Percentiles rank a stretch among this genome's conserved stretches.
Evolutionary conservation across 1,140 invertebrate species (phyloP).

Genomic region (Leucophenga varia): DNA sequence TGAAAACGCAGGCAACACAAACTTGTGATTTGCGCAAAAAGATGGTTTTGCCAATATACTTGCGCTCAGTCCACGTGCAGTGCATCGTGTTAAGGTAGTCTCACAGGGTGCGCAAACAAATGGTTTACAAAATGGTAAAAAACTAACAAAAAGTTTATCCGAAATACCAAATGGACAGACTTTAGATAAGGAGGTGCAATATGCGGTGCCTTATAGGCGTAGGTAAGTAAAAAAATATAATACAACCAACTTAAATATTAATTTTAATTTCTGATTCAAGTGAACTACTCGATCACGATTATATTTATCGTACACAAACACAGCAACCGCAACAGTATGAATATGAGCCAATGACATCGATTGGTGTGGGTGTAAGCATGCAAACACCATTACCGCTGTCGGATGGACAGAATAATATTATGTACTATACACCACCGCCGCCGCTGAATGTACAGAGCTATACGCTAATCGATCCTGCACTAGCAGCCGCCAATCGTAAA

Average conservation of each 20-base stretch:
- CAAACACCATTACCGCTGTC: slow-evolving; percentile 32
- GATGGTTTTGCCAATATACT: slow-evolving; percentile 70
- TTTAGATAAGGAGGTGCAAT: slow-evolving; percentile 15
- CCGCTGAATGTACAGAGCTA: slow-evolving; percentile 37
- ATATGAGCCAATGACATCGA: slow-evolving; percentile 27
- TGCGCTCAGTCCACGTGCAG: slow-evolving; percentile 73
- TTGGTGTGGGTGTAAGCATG: background rate
- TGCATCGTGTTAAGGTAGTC: slow-evolving; percentile 79
- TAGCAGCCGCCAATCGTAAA: too few species aligned
- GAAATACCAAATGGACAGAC: slow-evolving; percentile 62
- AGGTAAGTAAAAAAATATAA: slow-evolving; percentile 15
- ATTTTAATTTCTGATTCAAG: slow-evolving; percentile 8
- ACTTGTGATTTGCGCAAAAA: slow-evolving; percentile 79
- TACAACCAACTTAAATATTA: too few species aligned
- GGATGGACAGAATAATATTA: slow-evolving; percentile 47
- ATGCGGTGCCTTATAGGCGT: slow-evolving; percentile 22
- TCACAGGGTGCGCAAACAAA: slow-evolving; percentile 88
- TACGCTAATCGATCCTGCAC: too few species aligned
- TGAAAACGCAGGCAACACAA: slow-evolving; percentile 92
- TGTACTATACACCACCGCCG: slow-evolving; percentile 48
- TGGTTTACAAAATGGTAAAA: slow-evolving; percentile 69
- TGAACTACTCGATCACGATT: slow-evolving; percentile 65
- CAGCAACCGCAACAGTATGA: slow-evolving; percentile 76
- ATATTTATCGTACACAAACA: slow-evolving; percentile 77
- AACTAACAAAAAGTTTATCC: slow-evolving; percentile 80